Evolutionary conservation across 2,888 invertebrate species (phyloP), one percentile per base, ranked within the genome.

Genomic region (Diplazon laetatorius): DNA sequence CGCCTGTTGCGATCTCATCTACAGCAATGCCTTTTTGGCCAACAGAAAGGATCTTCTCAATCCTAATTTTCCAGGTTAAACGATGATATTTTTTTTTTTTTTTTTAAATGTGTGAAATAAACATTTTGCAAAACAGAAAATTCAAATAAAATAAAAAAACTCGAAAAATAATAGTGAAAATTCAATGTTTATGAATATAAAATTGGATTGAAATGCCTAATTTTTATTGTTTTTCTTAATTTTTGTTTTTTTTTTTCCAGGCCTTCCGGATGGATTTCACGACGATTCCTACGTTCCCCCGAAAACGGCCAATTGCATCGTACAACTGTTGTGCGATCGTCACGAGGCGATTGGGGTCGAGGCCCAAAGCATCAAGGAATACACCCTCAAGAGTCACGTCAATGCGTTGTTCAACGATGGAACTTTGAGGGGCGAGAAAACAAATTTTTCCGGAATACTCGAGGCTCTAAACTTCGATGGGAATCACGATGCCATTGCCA

Each of bases 1-100:
- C 73, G 97, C 97, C 75, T 97, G 97, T 90, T 94, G 98, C 83
- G 99, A 99, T 92, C 94, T 97, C 89, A 94, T 98, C 69, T 99
- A 96, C 91, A 94, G 94, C 76, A 98, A 98, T 92, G 96, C 97
- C 39, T 93, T 97, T 77, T 92, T 96, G 87, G 94, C 95, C 66
- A 94, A 95, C 86, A 93, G 97, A 81, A 94, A 93, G 86, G 98
- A 98, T 91, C 93, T 99, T 76, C 92, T 99, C n/a, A 98, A 97
- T 91, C 93, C 95, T 25, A 93, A 94, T 59, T 97, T 97, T 90
- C 93, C 94, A 92, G 96, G 96, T 95, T 30, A 30, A 30, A 30
- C 30, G 6, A 30, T 6, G 6, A 30, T 5, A 30, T 39, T 39
- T 9, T 20, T 20, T 12, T 16, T 39, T 42, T 39, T 35, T 50